A percentile compares a stretch with the other conserved stretches of the same genome.
Conservation (phyloP, 1,140 invertebrate genomes). For the Artemia franciscana region DNA sequence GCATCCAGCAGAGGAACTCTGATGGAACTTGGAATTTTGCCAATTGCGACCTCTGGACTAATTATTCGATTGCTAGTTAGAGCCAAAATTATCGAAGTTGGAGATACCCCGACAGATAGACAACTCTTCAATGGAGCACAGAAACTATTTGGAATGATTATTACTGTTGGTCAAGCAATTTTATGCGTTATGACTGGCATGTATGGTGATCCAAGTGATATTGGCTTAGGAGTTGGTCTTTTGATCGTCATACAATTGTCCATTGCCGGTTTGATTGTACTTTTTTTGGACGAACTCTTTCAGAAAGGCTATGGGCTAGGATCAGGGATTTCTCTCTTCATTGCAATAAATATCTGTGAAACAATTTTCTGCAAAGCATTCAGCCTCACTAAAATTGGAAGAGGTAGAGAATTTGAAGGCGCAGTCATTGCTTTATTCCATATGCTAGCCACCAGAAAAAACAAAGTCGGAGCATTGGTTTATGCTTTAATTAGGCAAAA, state of each 20-base stretch:
- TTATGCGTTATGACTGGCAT: constrained; percentile 99
- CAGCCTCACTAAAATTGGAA: constrained; percentile 84
- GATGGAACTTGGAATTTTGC: constrained; percentile 99
- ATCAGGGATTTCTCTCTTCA: constrained; percentile 97
- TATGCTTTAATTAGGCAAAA: constrained; percentile 99
- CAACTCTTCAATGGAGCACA: constrained; percentile 98
- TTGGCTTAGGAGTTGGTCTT: constrained; percentile 92
- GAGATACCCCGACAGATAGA: constrained; percentile 96
- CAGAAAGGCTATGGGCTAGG: constrained; percentile 84
- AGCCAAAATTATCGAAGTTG: constrained; percentile 99
- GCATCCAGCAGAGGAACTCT: constrained; percentile 98
- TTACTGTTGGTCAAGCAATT: constrained; percentile 98
- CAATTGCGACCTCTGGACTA: constrained; percentile 95
- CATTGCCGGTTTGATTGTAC: constrained; percentile 91
- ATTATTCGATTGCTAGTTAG: constrained; percentile 99
- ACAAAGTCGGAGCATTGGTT: constrained; percentile 87
- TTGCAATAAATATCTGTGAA: constrained; percentile 99
- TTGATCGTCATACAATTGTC: constrained; percentile 97
- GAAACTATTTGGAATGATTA: constrained; percentile 99
- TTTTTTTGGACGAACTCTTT: constrained; percentile 87
- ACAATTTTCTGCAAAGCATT: constrained; percentile 99
- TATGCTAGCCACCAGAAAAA: constrained; percentile 79
- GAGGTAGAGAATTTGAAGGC: constrained; percentile 95
- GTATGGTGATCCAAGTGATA: constrained; percentile 96
- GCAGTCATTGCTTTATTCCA: constrained; percentile 94